Evolutionary conservation across 2,113 vertebrate genomes (phyloP), one percentile per base, ranked within the genome.

Genomic region (Takifugu flavidus): DNA sequence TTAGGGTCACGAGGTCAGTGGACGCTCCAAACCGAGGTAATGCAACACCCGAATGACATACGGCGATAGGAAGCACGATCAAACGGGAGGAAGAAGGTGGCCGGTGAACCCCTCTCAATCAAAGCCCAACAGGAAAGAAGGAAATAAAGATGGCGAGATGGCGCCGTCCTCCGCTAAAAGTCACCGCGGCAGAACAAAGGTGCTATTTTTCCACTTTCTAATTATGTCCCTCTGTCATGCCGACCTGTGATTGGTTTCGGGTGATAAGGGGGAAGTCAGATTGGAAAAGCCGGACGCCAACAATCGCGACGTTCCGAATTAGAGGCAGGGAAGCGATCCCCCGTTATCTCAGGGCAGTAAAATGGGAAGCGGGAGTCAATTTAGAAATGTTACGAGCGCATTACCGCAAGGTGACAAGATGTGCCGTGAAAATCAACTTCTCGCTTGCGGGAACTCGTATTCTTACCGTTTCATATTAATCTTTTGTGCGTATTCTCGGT

Each of bases 171-270:
- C 49, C 46, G 56, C 47, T 54, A 50, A 74, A 53, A 29, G 29
- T 59, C 50, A 51, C 53, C 52, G 55, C 65, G 46, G 44, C 59
- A 68, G 57, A 82, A 53, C 65, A 74, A 75, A 54, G 78, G 74
- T 57, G 73, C 77, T 85, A 81, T 82, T 85, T 82, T 75, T 54
- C 61, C 31, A 56, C 52, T 85, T 79, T 80, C 72, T 86, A 86
- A 87, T 89, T 83, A 83, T 82, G 85, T 70, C 74, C 73, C 65
- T 86, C 86, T 80, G 87, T 89, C 85, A 79, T 60, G 50, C 65
- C 39, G 55, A 78, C 44, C 59, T 64, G 72, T 86, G 83, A 90
- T 87, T 85, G 72, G 74, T 78, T 85, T 79, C 76, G 65, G 70
- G 70, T 83, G 85, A 86, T 85, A 89, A 87, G 67, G 53, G 44